Evolutionary conservation across 2,797 vertebrate genomes (phyloP), one percentile per base, ranked within the genome.

Genomic region (Gastrophryne carolinensis): DNA sequence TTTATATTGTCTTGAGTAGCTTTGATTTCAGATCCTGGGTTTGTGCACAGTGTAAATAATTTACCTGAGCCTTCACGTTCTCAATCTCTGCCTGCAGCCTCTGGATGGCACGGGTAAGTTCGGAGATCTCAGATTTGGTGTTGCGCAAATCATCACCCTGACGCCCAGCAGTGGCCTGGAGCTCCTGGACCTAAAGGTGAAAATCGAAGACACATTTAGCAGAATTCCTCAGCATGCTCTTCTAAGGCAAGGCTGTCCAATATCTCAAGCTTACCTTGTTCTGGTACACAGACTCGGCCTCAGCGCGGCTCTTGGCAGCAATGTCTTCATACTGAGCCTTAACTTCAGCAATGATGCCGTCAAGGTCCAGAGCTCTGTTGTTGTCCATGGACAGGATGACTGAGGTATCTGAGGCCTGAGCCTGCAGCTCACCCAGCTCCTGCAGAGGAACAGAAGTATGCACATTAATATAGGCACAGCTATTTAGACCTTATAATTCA

Each of bases 281-380:
- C 84, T 97, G 95, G 89, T 98, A 98, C 90, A 88, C 93, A 80
- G 89, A 80, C 85, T 98, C 95, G 0, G 95, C 95, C 81, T 98
- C 95, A 0, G 91, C 88, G 0, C 92, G 89, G 84, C 96, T 97
- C 30, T 81, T 88, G 61, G 82, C 85, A 79, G 89, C 86, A 0
- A 91, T 89, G 0, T 89, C 89, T 75, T 92, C 89, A 0, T 92
- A 92, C 37, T 91, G 90, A 0, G 87, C 83, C 63, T 84, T 88
- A 37, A 92, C 90, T 56, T 92, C 89, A 0, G 85, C 83, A 0
- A 92, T 90, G 85, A 92, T 91, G 80, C 88, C 2, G 1, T 90
- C 85, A 84, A 92, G 65, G 79, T 92, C 86, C 82, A 92, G 79
- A 65, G 64, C 83, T 5, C 90, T 80, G 61, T 0, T 90, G 80